Conservation (phyloP, 2,797 vertebrate genomes). For the Sebastes vulpes region DNA sequence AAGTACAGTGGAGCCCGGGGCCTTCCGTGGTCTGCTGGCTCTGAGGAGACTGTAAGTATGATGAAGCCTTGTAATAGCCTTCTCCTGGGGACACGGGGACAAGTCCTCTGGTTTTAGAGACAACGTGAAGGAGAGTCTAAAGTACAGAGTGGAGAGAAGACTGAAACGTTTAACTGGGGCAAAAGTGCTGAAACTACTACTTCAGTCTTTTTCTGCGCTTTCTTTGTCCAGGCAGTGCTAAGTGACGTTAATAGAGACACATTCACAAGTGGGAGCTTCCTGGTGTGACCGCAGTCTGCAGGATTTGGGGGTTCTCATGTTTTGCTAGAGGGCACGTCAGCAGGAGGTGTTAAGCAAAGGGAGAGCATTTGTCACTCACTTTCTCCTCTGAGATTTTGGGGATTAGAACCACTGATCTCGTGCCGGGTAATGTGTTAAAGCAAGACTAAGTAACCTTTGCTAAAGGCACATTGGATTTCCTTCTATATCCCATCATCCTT, state of each 20-base stretch:
- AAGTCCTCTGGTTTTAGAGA: conserved; percentile 47
- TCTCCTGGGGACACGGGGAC: conserved; percentile 35
- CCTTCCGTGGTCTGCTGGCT: conserved; percentile 91
- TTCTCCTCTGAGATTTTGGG: not conserved
- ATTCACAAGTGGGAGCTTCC: not conserved
- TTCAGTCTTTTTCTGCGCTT: conserved; percentile 15
- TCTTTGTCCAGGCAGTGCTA: not conserved
- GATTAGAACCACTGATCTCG: not conserved
- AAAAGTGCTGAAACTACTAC: conserved; percentile 19
- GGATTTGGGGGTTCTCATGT: conserved; percentile 6
- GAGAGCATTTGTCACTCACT: conserved; percentile 1
- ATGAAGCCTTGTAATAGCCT: conserved; percentile 53
- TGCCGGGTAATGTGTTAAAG: not conserved
- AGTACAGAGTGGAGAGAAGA: conserved; percentile 22
- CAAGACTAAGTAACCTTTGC: not conserved
- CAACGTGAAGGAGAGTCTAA: conserved; percentile 29
- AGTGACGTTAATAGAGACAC: not conserved
- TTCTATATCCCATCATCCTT: not conserved
- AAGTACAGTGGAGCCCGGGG: conserved; percentile 93
- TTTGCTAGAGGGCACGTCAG: conserved; percentile 18
- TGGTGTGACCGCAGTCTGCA: not conserved
- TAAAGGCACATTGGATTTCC: not conserved
- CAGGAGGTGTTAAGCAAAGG: conserved; percentile 1
- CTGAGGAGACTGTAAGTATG: conserved; percentile 93
- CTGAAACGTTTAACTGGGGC: conserved; percentile 28